phyloP scores from a whole-genome alignment of 2,888 invertebrate species.

The Ophonus ardosiacus region DNA sequence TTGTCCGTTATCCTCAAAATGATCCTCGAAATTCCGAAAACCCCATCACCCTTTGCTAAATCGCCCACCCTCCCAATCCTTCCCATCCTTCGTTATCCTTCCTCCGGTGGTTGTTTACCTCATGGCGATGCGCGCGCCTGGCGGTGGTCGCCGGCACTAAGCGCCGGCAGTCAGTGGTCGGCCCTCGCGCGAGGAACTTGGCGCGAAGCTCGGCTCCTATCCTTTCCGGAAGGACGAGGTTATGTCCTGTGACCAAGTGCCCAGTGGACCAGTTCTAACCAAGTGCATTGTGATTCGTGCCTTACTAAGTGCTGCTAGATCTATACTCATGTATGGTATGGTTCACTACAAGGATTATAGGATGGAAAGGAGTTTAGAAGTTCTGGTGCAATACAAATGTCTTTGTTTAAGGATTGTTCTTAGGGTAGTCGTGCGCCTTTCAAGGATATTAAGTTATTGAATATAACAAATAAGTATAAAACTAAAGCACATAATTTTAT shows the following conservation, averaged over 20 bases:
- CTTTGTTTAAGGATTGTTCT: slow-evolving; percentile 12
- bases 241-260: neutral
- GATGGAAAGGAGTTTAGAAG: neutral
- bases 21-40: too few relatives aligned
- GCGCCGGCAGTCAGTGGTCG: slow-evolving; percentile 55
- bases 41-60: too few relatives aligned
- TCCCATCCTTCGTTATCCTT: too few relatives aligned
- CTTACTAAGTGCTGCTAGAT: slow-evolving; percentile 57
- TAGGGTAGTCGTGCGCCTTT: neutral
- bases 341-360: neutral
- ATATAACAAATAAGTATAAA: too few relatives aligned
- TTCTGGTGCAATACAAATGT: slow-evolving; percentile 32
- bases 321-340: slow-evolving; percentile 54
- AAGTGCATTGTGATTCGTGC: slow-evolving; percentile 61
- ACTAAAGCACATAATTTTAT: too few relatives aligned
- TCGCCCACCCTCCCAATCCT: too few relatives aligned
- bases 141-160: slow-evolving; percentile 57
- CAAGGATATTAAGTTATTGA: too few relatives aligned
- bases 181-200: slow-evolving; percentile 54
- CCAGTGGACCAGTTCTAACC: slow-evolving; percentile 10
- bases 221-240: neutral
- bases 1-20: too few relatives aligned
- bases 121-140: slow-evolving; percentile 46
- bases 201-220: slow-evolving; percentile 21
- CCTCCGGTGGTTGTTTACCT: slow-evolving; percentile 5